phyloP scores from a whole-genome alignment of 1,140 invertebrate species.

The Phthorimaea operculella region DNA sequence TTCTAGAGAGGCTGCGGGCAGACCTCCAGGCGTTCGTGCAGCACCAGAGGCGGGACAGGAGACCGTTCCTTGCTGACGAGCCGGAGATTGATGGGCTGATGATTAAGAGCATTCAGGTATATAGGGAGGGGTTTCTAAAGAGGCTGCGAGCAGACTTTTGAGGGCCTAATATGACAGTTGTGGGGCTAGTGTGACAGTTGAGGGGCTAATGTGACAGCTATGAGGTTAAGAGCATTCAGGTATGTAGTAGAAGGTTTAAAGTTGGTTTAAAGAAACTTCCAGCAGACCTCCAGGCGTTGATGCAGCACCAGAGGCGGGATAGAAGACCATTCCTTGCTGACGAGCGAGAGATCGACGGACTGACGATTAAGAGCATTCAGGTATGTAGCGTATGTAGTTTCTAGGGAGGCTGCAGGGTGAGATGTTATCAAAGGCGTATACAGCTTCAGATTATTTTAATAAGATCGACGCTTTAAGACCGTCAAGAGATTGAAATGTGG shows the following conservation, averaged over 20 bases:
- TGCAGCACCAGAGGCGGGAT: constrained; percentile 89
- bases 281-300: constrained; percentile 75
- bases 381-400: no score
- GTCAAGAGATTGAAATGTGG: no score
- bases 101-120: constrained; percentile 97
- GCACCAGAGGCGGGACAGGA: constrained; percentile 86
- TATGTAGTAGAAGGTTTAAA: no score
- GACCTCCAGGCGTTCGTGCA: constrained; percentile 81
- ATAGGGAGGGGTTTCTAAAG: no score
- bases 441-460: no score
- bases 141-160: constrained; percentile 62
- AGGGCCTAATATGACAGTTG: constrained; percentile 85
- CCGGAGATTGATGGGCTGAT: constrained; percentile 95
- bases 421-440: no score
- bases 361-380: constrained; percentile 99
- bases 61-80: constrained; percentile 89
- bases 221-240: constrained; percentile 98
- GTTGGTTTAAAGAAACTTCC: no score
- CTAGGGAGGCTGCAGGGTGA: no score
- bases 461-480: no score
- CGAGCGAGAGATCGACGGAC: constrained; percentile 91
- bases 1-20: no score
- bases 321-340: constrained; percentile 88
- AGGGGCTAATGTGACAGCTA: constrained; percentile 96
- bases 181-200: constrained; percentile 89